These are phyloP conservation scores for Acanthacorydalis orientalis DNA, from an alignment of 2,888 invertebrate genomes.

Conservation along the genomic window DNA sequence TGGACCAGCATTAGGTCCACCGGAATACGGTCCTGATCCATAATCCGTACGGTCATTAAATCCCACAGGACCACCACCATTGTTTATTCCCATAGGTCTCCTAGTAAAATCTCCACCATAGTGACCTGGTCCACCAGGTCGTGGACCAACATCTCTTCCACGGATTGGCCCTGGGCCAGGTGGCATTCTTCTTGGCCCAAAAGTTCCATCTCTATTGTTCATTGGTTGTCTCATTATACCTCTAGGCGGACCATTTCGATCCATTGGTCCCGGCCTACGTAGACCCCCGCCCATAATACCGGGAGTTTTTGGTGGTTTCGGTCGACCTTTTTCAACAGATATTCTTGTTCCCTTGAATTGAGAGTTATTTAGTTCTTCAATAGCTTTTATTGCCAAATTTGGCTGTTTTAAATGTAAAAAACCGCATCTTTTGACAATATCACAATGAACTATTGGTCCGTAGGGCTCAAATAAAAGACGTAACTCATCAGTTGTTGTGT, in stretches of 20 bases:
- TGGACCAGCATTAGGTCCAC: background rate
- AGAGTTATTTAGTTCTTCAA: conserved; percentile 61
- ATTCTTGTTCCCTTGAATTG: conserved; percentile 72
- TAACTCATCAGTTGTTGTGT: conserved; percentile 68
- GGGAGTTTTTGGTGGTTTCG: conserved; percentile 45
- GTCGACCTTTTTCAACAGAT: conserved; percentile 68
- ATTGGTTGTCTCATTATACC: conserved; percentile 33
- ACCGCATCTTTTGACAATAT: conserved; percentile 86
- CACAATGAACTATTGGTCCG: conserved; percentile 82
- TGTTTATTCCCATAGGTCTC: background rate
- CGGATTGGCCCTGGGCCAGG: conserved; percentile 6
- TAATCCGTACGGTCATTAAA: background rate
- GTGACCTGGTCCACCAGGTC: conserved; percentile 19
- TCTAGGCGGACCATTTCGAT: conserved; percentile 33
- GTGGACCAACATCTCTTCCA: conserved; percentile 7
- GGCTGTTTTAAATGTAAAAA: conserved; percentile 82
- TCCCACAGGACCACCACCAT: background rate
- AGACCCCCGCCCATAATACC: conserved; percentile 29
- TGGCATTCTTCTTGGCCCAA: conserved; percentile 24
- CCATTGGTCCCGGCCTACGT: conserved; percentile 15
- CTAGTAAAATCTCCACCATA: conserved; percentile 12
- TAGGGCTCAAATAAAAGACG: conserved; percentile 69
- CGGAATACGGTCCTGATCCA: background rate
- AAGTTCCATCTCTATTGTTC: conserved; percentile 28
- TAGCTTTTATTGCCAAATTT: conserved; percentile 67